Evolutionary conservation across 2,888 invertebrate species (phyloP).

Genomic region (Byasa hedistus): DNA sequence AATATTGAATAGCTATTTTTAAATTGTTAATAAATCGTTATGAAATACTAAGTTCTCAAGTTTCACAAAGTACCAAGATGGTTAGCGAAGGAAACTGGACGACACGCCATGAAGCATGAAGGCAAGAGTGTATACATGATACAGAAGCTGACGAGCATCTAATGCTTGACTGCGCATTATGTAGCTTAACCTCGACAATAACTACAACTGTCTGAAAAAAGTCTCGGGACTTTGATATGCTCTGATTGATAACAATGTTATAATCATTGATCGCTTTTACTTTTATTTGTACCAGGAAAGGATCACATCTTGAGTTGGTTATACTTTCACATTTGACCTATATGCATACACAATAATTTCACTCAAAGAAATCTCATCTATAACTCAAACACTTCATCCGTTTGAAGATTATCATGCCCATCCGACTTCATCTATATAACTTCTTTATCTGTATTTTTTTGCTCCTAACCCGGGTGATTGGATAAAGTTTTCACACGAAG

Average conservation of each 20-base stretch:
- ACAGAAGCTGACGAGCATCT: background rate
- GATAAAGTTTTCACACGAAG: constrained; percentile 1
- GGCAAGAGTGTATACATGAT: constrained; percentile 3
- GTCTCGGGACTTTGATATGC: background rate
- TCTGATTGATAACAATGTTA: background rate
- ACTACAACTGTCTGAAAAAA: background rate
- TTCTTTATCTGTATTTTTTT: background rate
- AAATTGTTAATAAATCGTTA: too few species aligned
- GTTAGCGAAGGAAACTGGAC: background rate
- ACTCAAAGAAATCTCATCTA: too few species aligned
- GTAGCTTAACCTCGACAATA: constrained; percentile 2
- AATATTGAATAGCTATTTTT: too few species aligned
- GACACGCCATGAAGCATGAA: constrained; percentile 8
- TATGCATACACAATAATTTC: too few species aligned
- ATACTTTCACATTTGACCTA: too few species aligned
- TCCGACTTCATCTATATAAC: too few species aligned
- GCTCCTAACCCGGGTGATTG: background rate
- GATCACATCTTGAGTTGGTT: too few species aligned
- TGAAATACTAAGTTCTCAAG: too few species aligned
- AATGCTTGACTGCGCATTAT: constrained; percentile 2
- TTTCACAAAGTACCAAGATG: background rate
- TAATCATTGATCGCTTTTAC: background rate
- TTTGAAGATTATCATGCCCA: too few species aligned
- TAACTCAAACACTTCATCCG: too few species aligned
- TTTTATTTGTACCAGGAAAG: too few species aligned